These are phyloP conservation scores for Notoglanidium macrostoma DNA, from an alignment of 2,797 vertebrate species.

Conservation along the genomic window DNA sequence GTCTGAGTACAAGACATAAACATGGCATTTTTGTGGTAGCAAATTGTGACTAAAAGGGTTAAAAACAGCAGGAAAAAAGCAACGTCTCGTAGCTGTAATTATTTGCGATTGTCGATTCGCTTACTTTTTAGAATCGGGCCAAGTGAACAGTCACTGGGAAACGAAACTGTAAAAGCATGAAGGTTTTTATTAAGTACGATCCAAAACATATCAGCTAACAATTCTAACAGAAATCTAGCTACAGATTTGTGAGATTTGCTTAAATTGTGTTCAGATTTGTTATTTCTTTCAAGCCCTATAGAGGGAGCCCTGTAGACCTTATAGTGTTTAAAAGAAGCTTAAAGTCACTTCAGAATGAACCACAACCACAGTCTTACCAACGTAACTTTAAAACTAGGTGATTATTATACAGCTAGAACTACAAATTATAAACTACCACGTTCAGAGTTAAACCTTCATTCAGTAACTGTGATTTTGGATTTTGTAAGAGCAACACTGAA, in stretches of 20 bases:
- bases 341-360: not conserved
- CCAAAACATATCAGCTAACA: not conserved
- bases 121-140: not conserved
- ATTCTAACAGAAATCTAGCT: not conserved
- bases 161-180: not conserved
- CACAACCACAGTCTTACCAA: not conserved
- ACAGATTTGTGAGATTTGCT: not conserved
- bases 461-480: not conserved
- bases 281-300: not conserved
- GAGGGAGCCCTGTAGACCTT: not conserved
- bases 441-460: not conserved
- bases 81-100: not conserved
- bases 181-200: not conserved
- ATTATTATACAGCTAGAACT: not conserved
- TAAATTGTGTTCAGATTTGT: not conserved
- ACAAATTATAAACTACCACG: too few species aligned
- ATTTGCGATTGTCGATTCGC: not conserved
- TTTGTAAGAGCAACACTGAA: not conserved
- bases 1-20: not conserved
- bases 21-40: not conserved
- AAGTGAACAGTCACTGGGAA: not conserved
- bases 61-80: not conserved
- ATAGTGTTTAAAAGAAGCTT: not conserved
- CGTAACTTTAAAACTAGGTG: not conserved
- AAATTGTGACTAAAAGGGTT: not conserved